These are phyloP conservation scores for Trissolcus japonicus DNA, from an alignment of 2,888 invertebrate species.

Conservation along the genomic window DNA sequence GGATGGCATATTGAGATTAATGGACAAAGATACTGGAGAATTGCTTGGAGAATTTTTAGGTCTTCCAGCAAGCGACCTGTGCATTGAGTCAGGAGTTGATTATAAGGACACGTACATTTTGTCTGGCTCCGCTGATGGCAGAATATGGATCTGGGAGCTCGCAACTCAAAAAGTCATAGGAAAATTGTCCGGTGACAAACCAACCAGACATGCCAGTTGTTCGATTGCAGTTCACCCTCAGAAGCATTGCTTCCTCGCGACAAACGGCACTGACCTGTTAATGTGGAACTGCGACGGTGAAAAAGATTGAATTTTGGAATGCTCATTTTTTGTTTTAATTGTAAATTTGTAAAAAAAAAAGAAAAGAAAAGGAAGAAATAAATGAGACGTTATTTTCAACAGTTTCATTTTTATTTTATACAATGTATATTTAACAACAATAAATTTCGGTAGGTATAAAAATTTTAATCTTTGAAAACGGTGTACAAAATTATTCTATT, in stretches of 20 bases:
- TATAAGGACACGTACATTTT: slow-evolving; percentile 90
- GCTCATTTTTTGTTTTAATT: not conserved
- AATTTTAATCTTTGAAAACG: slow-evolving; percentile 30
- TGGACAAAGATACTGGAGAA: slow-evolving; percentile 92
- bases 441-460: slow-evolving; percentile 37
- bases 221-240: slow-evolving; percentile 90
- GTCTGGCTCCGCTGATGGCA: slow-evolving; percentile 93
- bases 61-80: slow-evolving; percentile 88
- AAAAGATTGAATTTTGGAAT: slow-evolving; percentile 13
- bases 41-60: slow-evolving; percentile 87
- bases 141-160: slow-evolving; percentile 92
- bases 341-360: too few species aligned
- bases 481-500: slow-evolving; percentile 43
- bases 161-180: slow-evolving; percentile 82
- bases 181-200: slow-evolving; percentile 72
- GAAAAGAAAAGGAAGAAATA: not conserved
- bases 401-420: slow-evolving; percentile 33
- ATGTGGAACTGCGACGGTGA: slow-evolving; percentile 78
- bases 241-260: slow-evolving; percentile 83
- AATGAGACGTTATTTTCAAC: slow-evolving; percentile 23
- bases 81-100: slow-evolving; percentile 91
- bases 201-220: slow-evolving; percentile 73
- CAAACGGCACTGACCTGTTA: slow-evolving; percentile 84
- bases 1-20: slow-evolving; percentile 87
- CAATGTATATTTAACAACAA: slow-evolving; percentile 25